Evolutionary conservation across 2,888 invertebrate genomes (phyloP).

Genomic region (Drepana falcataria): DNA sequence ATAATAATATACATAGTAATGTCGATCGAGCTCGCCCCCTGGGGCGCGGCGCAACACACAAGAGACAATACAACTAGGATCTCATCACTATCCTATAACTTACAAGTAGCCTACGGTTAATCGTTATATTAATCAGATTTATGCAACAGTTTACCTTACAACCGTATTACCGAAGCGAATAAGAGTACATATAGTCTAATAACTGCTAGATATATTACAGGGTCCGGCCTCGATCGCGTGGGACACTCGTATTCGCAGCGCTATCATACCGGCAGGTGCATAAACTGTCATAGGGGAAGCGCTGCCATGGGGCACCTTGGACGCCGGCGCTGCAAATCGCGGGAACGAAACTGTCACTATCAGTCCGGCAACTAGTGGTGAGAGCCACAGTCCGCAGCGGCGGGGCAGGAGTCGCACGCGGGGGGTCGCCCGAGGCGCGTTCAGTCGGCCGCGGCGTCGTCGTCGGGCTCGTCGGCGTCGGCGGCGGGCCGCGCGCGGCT

Average conservation of each 20-base stretch:
- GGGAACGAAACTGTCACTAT: too few species aligned
- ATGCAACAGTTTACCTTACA: constrained; percentile 71
- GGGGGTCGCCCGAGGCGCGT: background rate
- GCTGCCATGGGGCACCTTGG: constrained; percentile 2
- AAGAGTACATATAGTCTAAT: constrained; percentile 55
- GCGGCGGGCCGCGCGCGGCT: constrained; percentile 27
- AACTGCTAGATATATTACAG: constrained; percentile 51
- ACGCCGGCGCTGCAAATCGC: background rate
- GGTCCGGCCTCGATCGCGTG: constrained; percentile 16
- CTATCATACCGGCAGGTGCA: background rate
- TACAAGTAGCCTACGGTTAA: constrained; percentile 60
- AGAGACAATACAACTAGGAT: constrained; percentile 44
- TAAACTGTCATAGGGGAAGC: constrained; percentile 16
- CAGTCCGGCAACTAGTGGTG: too few species aligned
- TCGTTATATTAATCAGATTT: constrained; percentile 73
- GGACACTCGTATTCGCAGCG: background rate
- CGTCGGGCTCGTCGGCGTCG: constrained; percentile 19
- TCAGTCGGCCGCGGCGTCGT: constrained; percentile 10
- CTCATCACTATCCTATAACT: constrained; percentile 59
- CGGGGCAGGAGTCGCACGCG: background rate
- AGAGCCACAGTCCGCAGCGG: background rate
- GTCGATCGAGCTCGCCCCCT: constrained; percentile 24
- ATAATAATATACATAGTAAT: constrained; percentile 37
- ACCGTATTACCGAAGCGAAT: constrained; percentile 68
- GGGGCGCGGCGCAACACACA: constrained; percentile 35